Percentiles rank a stretch among this genome's conserved stretches.
phyloP scores from a whole-genome alignment of 2,888 invertebrate species.

The Melangyna quadrimaculata region DNA sequence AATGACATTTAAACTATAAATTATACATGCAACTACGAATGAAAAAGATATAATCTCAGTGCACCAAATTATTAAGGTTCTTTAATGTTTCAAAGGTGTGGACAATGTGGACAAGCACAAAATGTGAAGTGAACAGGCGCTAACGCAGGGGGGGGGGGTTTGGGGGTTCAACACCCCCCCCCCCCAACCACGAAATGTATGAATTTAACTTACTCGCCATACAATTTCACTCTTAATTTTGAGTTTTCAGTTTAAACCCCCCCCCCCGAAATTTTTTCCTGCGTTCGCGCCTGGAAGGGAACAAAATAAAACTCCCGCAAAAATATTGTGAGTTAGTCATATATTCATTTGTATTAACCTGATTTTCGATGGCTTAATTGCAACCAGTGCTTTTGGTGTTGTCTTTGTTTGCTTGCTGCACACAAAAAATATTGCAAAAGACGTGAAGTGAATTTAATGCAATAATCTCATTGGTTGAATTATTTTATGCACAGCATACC shows the following conservation, averaged over 20 bases:
- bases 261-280: too few species aligned
- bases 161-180: too few species aligned
- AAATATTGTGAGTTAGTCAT: constrained; percentile 25
- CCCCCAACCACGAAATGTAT: too few species aligned
- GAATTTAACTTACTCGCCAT: too few species aligned
- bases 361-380: constrained; percentile 43
- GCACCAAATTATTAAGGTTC: neutral
- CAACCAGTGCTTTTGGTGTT: constrained; percentile 1
- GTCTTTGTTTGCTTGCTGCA: neutral
- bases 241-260: too few species aligned
- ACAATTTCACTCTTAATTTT: too few species aligned
- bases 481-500: constrained; percentile 23
- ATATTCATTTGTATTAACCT: constrained; percentile 50
- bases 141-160: too few species aligned
- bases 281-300: too few species aligned
- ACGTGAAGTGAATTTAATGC: constrained; percentile 48
- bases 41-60: neutral
- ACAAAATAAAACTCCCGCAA: constrained; percentile 41
- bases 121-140: neutral
- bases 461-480: constrained; percentile 43
- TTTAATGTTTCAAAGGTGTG: too few species aligned
- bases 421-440: constrained; percentile 51
- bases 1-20: constrained; percentile 17
- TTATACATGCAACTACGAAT: neutral
- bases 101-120: neutral